These are phyloP conservation scores for Aurelia sp. DNA, from an alignment of 30 jellyfish, hydroid and myxozoan species.

Conservation along the genomic window DNA sequence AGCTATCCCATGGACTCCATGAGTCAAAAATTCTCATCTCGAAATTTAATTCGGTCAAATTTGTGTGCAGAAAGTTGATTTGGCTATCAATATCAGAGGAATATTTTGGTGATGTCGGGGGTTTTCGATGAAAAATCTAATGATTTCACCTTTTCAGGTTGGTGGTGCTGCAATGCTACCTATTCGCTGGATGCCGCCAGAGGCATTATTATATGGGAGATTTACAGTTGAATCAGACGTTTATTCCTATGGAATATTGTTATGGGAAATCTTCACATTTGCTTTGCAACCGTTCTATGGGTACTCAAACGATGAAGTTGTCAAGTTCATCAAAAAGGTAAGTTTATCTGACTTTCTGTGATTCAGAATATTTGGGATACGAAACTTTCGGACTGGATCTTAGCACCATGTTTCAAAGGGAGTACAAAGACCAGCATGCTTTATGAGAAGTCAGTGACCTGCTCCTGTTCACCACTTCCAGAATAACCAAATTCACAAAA, in stretches of 20 bases:
- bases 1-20: too few relatives aligned
- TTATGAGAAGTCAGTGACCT: too few relatives aligned
- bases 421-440: too few relatives aligned
- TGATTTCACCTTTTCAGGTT: conserved; percentile 45
- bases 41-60: too few relatives aligned
- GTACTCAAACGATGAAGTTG: conserved; percentile 96
- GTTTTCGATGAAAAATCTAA: too few relatives aligned
- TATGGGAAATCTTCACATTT: conserved; percentile 93
- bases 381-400: neutral
- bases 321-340: conserved; percentile 93
- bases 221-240: conserved; percentile 96
- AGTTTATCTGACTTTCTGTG: neutral
- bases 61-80: too few relatives aligned
- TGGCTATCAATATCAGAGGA: too few relatives aligned
- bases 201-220: conserved; percentile 88
- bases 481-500: too few relatives aligned
- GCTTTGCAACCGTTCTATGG: conserved; percentile 98
- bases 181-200: conserved; percentile 99
- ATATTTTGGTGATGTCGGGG: too few relatives aligned
- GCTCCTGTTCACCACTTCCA: too few relatives aligned
- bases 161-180: conserved; percentile 99
- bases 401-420: neutral
- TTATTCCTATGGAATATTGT: conserved; percentile 87
- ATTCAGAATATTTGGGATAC: neutral
- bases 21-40: too few relatives aligned